Percentiles rank a stretch among this genome's conserved stretches.
Conservation (phyloP, 2,113 vertebrate genomes). For the Formicarius rufipectus region DNA sequence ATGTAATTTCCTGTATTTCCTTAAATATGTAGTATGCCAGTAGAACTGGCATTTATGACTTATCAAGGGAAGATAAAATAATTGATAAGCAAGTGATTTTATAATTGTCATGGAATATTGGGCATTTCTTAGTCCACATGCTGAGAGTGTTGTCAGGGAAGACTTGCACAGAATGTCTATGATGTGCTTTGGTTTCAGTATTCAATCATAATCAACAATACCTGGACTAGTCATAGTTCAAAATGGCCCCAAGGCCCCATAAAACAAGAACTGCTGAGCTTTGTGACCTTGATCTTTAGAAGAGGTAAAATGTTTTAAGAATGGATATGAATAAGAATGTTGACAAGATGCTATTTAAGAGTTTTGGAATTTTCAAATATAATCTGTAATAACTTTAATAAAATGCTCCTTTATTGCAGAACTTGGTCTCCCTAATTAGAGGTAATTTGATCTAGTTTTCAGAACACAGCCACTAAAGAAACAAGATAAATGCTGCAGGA, state of each 20-base stretch:
- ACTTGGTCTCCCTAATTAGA: slow-evolving; percentile 47
- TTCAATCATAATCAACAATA: slow-evolving; percentile 56
- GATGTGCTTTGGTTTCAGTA: slow-evolving; percentile 28
- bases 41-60: not conserved
- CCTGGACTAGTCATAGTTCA: slow-evolving; percentile 52
- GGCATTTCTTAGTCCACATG: not conserved
- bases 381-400: not conserved
- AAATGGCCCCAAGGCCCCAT: slow-evolving; percentile 57
- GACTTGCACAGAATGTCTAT: not conserved
- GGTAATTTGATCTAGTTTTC: slow-evolving; percentile 50
- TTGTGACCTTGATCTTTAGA: slow-evolving; percentile 71
- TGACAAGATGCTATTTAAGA: not conserved
- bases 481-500: slow-evolving; percentile 52
- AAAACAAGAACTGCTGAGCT: slow-evolving; percentile 55
- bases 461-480: slow-evolving; percentile 17
- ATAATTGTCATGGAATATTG: not conserved
- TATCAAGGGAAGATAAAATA: not conserved
- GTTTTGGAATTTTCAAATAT: slow-evolving; percentile 7
- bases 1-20: not conserved
- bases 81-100: not conserved
- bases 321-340: slow-evolving; percentile 32
- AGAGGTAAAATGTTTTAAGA: slow-evolving; percentile 50
- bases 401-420: slow-evolving; percentile 2
- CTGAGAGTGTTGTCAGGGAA: not conserved
- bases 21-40: not conserved